Conservation (phyloP, 2,888 invertebrate species). For the Girardia tigrina region DNA sequence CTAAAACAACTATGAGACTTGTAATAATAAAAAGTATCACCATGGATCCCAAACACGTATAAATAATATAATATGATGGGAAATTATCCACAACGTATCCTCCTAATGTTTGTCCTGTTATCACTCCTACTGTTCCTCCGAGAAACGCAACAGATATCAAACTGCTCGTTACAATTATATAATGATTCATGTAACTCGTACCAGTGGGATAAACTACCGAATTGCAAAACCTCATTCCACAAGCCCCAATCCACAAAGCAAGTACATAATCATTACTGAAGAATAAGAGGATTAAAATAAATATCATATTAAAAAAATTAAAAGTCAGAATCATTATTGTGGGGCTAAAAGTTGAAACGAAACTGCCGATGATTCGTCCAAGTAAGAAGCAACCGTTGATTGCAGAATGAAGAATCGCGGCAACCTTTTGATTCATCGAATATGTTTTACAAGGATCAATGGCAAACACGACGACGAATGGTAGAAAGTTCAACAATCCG, state of each 20-base stretch:
- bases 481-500: slow-evolving; percentile 7
- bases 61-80: background rate
- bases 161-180: background rate
- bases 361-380: background rate
- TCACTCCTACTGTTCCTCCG: background rate
- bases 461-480: background rate
- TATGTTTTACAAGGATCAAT: background rate
- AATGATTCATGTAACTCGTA: background rate
- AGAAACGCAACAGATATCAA: background rate
- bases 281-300: background rate
- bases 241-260: background rate
- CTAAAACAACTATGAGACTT: background rate
- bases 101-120: background rate
- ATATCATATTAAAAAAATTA: background rate
- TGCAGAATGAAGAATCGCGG: background rate
- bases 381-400: background rate
- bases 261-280: background rate
- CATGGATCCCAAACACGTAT: background rate
- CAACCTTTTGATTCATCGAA: background rate
- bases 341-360: background rate
- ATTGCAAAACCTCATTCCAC: slow-evolving; percentile 15
- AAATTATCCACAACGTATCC: background rate
- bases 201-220: background rate
- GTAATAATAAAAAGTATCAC: background rate
- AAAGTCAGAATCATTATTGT: background rate